phyloP scores from a whole-genome alignment of 1,140 invertebrate species.

The Trachymyrmex septentrionalis region DNA sequence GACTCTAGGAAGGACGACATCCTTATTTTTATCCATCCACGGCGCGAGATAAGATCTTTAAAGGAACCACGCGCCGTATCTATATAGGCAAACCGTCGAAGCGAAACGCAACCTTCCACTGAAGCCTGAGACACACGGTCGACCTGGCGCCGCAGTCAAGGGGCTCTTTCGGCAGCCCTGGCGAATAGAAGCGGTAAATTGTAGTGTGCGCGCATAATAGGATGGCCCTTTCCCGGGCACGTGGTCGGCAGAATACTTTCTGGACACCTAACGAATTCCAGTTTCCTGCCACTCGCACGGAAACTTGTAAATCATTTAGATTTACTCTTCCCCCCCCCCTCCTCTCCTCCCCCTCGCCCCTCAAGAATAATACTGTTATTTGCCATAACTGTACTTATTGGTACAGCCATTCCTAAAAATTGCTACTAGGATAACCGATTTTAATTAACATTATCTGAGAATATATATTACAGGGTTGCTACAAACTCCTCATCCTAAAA shows the following conservation, averaged over 20 bases:
- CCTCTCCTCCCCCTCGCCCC: no score
- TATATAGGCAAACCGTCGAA: constrained; percentile 11
- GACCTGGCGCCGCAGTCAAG: constrained; percentile 40
- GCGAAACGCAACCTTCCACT: constrained; percentile 12
- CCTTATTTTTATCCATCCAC: constrained; percentile 55
- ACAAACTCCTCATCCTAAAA: no score
- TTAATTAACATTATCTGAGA: neutral
- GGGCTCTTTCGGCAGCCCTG: constrained; percentile 33
- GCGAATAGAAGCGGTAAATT: constrained; percentile 46
- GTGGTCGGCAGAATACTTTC: constrained; percentile 29
- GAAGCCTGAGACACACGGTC: constrained; percentile 31
- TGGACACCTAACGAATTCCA: constrained; percentile 33
- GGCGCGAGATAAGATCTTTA: constrained; percentile 51
- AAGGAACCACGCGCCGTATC: neutral
- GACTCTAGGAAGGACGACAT: constrained; percentile 38
- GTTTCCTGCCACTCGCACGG: constrained; percentile 34
- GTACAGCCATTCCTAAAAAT: neutral
- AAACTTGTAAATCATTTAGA: neutral
- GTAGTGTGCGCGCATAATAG: constrained; percentile 56
- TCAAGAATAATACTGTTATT: neutral
- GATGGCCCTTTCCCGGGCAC: constrained; percentile 33
- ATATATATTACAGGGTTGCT: neutral
- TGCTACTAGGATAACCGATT: no score
- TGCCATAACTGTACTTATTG: neutral
- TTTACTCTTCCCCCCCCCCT: no score